Evolutionary conservation across 2,113 vertebrate genomes (phyloP).

Genomic region (Erythrocercus mccallii): DNA sequence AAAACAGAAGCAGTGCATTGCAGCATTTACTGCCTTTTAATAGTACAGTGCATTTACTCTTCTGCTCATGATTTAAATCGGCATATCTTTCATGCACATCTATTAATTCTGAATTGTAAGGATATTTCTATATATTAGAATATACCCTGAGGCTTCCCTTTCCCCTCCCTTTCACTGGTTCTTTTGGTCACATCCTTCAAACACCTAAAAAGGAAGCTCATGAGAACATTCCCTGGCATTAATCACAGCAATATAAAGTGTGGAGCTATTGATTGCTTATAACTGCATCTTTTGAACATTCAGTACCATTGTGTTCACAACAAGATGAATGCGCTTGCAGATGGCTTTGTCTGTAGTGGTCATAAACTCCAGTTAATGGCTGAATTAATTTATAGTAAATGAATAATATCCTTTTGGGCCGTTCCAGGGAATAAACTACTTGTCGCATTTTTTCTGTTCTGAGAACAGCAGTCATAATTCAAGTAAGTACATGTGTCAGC

Average conservation of each 20-base stretch:
- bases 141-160: background rate
- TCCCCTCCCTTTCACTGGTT: background rate
- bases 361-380: conserved; percentile 42
- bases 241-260: background rate
- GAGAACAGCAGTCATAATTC: conserved; percentile 6
- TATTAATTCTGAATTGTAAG: background rate
- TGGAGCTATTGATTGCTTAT: conserved; percentile 24
- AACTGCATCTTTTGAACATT: conserved; percentile 41
- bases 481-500: background rate
- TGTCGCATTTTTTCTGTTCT: background rate
- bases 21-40: background rate
- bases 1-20: background rate
- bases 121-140: background rate
- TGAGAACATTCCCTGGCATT: conserved; percentile 9
- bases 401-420: background rate
- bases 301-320: background rate
- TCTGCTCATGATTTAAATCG: background rate
- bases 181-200: background rate
- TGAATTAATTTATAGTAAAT: conserved; percentile 53
- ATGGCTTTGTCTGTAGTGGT: conserved; percentile 43
- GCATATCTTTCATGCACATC: background rate
- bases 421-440: background rate
- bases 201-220: background rate
- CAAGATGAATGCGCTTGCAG: conserved; percentile 45
- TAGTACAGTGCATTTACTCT: background rate